phyloP scores from a whole-genome alignment of 1,140 invertebrate species.

The Ceratoteleas bidentatus region DNA sequence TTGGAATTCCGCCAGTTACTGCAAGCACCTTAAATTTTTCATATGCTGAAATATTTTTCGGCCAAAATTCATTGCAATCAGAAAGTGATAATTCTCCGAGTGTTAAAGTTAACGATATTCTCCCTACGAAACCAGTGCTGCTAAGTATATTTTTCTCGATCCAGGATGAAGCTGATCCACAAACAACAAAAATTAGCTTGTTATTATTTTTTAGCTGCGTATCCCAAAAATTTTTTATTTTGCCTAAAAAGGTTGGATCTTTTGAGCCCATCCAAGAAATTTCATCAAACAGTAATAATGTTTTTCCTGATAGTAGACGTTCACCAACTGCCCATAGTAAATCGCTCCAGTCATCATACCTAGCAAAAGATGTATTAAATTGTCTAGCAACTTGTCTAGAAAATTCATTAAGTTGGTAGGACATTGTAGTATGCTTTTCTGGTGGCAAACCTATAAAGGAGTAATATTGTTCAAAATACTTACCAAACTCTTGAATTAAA shows the following conservation, averaged over 20 bases:
- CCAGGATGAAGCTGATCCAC: constrained; percentile 38
- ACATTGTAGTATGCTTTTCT: constrained; percentile 37
- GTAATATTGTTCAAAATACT: constrained; percentile 33
- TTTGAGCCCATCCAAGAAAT: constrained; percentile 41
- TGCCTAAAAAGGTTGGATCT: constrained; percentile 38
- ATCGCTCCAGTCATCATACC: constrained; percentile 32
- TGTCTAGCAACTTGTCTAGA: constrained; percentile 41
- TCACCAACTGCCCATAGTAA: constrained; percentile 41
- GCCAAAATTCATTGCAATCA: constrained; percentile 38
- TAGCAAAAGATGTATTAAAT: constrained; percentile 41
- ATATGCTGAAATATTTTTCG: constrained; percentile 42
- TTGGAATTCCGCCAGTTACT: constrained; percentile 44
- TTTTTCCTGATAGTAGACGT: constrained; percentile 34
- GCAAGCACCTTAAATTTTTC: constrained; percentile 40
- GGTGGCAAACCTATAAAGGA: constrained; percentile 37
- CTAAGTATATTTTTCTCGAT: constrained; percentile 45
- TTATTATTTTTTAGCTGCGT: constrained; percentile 43
- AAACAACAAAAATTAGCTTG: constrained; percentile 40
- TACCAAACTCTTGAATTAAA: constrained; percentile 38
- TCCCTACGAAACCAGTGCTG: constrained; percentile 34
- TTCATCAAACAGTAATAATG: constrained; percentile 30
- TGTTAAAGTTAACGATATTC: constrained; percentile 45
- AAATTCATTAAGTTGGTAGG: constrained; percentile 40
- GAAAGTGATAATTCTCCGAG: constrained; percentile 41
- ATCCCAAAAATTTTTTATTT: constrained; percentile 39